Base-by-base conservation (phyloP, 2,888 invertebrate species). In the Deilephila porcellus region DNA sequence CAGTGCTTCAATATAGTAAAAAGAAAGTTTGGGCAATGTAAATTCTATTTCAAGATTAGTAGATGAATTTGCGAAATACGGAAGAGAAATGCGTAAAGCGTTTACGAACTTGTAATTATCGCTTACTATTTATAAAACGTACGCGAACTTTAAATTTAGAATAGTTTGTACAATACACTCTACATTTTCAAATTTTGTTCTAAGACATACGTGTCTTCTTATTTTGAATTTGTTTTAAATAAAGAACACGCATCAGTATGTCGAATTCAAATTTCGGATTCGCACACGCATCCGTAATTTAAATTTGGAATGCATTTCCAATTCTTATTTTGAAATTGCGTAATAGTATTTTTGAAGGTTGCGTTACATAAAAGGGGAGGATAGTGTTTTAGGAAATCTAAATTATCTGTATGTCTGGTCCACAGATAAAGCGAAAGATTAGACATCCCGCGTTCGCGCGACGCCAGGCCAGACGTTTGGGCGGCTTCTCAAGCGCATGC, bases 401-500 rank as follows among this genome's bases (percentile, higher is more conserved):
- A 67, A 67, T 67, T 25, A 52, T 67, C 67, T 67, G 67, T 67
- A 25, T 5, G 56, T n/a, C 6, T 14, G n/a, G 6, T 14, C 34
- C 32, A 63, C 37, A 56, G 67, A 67, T 53, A 73, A 60, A 72
- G 19, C 56, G 76, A 71, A 71, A 76, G 77, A 75, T 73, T 63
- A 4, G 17, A 71, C 45, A 45, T 75, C 74, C 64, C 72, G 62
- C 70, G 17, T 60, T 45, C 45, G 14, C 11, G 37, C 20, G 8
- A 71, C 34, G 73, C 75, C 74, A 73, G 70, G 76, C 80, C 77
- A 87, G 86, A 83, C 80, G 81, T 80, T 83, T 84, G 88, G 86
- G 88, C 87, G 88, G 85, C 82, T 78, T 73, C 74, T 74, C 75
- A 17, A 56, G 80, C 92, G 93, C 93, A 90, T 91, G 93, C 93